phyloP scores from a whole-genome alignment of 2,797 vertebrate genomes.

The Tapera naevia region DNA sequence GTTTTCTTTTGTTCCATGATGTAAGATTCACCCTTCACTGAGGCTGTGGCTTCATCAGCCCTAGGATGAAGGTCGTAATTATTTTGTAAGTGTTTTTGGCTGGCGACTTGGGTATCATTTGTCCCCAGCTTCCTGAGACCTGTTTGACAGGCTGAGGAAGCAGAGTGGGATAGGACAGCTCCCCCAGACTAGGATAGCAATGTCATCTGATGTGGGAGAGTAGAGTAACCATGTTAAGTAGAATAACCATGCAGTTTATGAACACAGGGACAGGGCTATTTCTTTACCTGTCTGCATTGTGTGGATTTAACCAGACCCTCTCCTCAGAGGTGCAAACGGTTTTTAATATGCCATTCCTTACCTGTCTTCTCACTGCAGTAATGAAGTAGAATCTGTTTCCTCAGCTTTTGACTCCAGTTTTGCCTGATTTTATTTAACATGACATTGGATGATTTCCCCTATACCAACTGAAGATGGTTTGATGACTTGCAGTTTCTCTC shows the following conservation, averaged over 20 bases:
- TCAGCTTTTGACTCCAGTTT: not conserved
- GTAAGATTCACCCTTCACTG: not conserved
- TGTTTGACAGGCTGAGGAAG: not conserved
- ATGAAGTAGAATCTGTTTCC: not conserved
- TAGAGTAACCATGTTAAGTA: not conserved
- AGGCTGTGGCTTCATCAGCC: not conserved
- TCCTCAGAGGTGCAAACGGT: not conserved
- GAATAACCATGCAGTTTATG: not conserved
- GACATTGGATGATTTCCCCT: not conserved
- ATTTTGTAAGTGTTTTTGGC: not conserved
- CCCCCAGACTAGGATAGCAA: fast-evolving
- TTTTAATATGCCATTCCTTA: not conserved
- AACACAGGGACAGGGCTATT: not conserved
- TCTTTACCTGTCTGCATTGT: not conserved
- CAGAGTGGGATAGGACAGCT: not conserved
- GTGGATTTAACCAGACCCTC: not conserved
- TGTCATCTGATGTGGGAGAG: not conserved
- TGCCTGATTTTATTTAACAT: not conserved
- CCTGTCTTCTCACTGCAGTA: not conserved
- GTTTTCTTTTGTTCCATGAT: not conserved
- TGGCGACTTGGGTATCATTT: not conserved
- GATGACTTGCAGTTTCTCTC: not conserved
- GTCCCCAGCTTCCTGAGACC: not conserved
- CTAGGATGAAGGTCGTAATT: not conserved
- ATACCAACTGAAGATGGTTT: not conserved